Evolutionary conservation across 2,797 vertebrate genomes (phyloP), one percentile per base, ranked within the genome.

Genomic region (Mormyrops boulengeri): DNA sequence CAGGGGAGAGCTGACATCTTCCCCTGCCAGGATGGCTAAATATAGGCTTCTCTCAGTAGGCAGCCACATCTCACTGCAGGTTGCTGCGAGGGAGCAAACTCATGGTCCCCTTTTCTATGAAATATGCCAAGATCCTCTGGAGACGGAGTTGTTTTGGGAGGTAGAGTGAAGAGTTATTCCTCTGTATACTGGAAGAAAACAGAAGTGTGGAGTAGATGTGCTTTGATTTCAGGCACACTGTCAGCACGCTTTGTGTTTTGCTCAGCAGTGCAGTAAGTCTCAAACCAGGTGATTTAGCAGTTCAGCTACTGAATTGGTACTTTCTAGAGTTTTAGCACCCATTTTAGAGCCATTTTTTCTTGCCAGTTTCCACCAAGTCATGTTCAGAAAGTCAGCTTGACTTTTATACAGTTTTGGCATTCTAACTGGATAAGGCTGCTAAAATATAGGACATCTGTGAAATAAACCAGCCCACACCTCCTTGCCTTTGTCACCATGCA

Each of bases 401-500:
- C 38, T 80, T 44, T 44, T 44, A 44, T n/a, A 77, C 34, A 80
- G 73, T 80, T 80, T 41, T 80, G 38, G 17, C 73, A 8, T 80
- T 73, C 30, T 73, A 73, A 38, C 12, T 73, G 66, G 14, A 82
- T 19, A n/a, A 44, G 41, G 77, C 41, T 57, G 47, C 47, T 82
- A 82, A 47, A 82, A 44, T 38, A 38, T 73, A 73, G 30, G 66
- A 73, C 12, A 38, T 47, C 38, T 41, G 77, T 82, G 77, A 47
- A n/a, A 19, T 19, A 82, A 47, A 82, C 17, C 38, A 47, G 38
- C 73, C 38, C 38, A n/a, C 44, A 7, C 34, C 53, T 49, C 14
- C 41, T n/a, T 88, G 5, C 87, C 22, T 73, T 62, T 88, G 38
- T 80, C 93, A 4, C 38, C 2, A 94, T 93, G 5, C 95, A 99